phyloP scores from a whole-genome alignment of 1,140 invertebrate species.

The Stegodyphus mimosarum region DNA sequence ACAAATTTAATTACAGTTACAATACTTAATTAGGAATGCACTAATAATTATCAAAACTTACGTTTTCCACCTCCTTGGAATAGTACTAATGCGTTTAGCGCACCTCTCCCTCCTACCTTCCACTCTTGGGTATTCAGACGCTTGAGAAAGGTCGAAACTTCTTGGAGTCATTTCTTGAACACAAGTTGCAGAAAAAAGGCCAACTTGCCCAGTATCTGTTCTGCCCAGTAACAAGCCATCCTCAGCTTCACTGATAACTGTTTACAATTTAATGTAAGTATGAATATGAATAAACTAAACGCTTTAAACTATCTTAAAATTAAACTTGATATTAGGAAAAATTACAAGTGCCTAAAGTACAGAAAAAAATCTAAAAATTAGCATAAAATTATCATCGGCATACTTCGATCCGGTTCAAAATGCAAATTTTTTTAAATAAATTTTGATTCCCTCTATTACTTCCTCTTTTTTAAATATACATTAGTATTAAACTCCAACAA shows the following conservation, averaged over 20 bases:
- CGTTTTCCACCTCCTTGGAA: conserved; percentile 61
- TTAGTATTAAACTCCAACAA: no score
- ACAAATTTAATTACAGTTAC: no score
- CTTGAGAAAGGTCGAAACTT: conserved; percentile 70
- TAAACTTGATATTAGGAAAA: no score
- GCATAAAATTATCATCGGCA: no score
- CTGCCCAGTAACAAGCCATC: conserved; percentile 68
- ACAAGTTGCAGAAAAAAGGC: conserved; percentile 87
- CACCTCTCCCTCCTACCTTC: conserved; percentile 64
- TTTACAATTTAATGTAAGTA: background rate
- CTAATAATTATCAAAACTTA: conserved; percentile 13
- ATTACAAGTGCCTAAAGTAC: no score
- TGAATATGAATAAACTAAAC: background rate
- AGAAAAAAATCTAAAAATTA: no score
- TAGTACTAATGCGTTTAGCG: conserved; percentile 40
- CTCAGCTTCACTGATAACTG: conserved; percentile 52
- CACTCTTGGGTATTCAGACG: conserved; percentile 53
- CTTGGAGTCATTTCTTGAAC: conserved; percentile 83
- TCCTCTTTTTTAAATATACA: no score
- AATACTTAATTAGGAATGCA: no score
- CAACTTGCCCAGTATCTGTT: conserved; percentile 73
- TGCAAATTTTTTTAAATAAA: no score
- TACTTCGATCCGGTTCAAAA: no score
- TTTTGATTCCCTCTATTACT: no score
- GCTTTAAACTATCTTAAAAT: background rate